Conservation (phyloP, 1,140 invertebrate species). For the Pachyrhynchus sulphureomaculatus region DNA sequence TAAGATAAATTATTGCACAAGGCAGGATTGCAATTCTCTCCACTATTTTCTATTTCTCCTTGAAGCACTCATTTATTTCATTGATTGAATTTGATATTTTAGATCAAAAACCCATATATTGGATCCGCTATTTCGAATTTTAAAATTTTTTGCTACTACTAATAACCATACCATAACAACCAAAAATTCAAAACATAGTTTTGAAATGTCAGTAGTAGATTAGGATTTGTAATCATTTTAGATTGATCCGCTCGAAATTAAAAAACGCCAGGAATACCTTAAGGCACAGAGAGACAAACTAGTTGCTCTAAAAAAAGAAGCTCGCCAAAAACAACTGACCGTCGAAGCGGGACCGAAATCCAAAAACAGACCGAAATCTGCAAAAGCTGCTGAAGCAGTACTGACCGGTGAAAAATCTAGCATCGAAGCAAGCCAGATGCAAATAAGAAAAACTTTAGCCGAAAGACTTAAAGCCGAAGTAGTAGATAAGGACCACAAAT, state of each 20-base stretch:
- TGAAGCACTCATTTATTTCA: too few relatives aligned
- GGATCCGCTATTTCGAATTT: too few relatives aligned
- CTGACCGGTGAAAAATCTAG: constrained; percentile 53
- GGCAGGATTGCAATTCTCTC: too few relatives aligned
- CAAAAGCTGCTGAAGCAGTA: constrained; percentile 66
- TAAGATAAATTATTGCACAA: too few relatives aligned
- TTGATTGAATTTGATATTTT: too few relatives aligned
- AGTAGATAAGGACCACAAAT: constrained; percentile 30
- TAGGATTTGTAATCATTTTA: too few relatives aligned
- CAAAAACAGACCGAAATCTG: constrained; percentile 64
- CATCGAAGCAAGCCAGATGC: constrained; percentile 63
- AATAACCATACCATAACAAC: too few relatives aligned
- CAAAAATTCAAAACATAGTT: too few relatives aligned
- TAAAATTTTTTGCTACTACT: too few relatives aligned
- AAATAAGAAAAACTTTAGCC: constrained; percentile 78
- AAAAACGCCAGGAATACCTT: constrained; percentile 79
- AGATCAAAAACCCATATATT: too few relatives aligned
- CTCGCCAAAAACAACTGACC: constrained; percentile 75
- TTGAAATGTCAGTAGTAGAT: too few relatives aligned
- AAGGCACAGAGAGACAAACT: constrained; percentile 86
- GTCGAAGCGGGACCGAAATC: constrained; percentile 51
- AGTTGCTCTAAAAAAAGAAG: constrained; percentile 82
- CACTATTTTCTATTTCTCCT: too few relatives aligned
- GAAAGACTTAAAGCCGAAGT: constrained; percentile 83
- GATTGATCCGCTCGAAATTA: constrained; percentile 67